Evolutionary conservation across 2,888 invertebrate genomes (phyloP), one percentile per base, ranked within the genome.

Genomic region (Lysandra coridon): DNA sequence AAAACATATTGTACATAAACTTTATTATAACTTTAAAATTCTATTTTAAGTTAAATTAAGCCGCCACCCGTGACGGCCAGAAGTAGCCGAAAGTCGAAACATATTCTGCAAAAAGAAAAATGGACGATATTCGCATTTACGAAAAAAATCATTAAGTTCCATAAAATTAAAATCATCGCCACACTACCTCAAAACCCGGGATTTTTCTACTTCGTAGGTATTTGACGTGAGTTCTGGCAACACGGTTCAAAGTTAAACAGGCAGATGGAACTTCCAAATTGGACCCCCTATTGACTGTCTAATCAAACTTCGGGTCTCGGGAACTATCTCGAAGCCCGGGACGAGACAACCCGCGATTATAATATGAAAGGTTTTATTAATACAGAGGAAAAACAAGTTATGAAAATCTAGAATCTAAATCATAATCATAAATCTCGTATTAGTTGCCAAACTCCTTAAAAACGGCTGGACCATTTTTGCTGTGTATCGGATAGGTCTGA

Each of bases 221-320:
- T 69, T 69, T 69, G 4, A 69, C 33, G 33, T 33, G 7, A 69
- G 69, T 69, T 37, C 4, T 6, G 5, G 33, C 12, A 23, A 64
- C 64, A 33, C 23, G 69, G 14, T 69, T 37, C 69, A 69, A 69
- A 69, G 69, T 69, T 69, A 33, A 69, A 69, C 37, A 69, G 69
- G 5, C 14, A 33, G 14, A 1, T 5, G 69, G 1, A 69, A 69
- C 69, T 69, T 69, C 5, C 14, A 69, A 33, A 69, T 69, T 69
- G 69, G 69, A 69, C 14, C 33, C 69, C 30, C 69, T 69, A 69
- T 69, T 69, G 69, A 69, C 69, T 33, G 14, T 69, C 69, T 69
- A 37, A 57, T 57, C 57, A 64, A 64, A 64, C 64, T 64, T 12
- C 30, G 12, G 30, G n/a, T 30, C 33, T 12, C 30, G 12, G 30